These are phyloP conservation scores for Tipula lateralis DNA, from an alignment of 2,888 invertebrate species.

Conservation along the genomic window DNA sequence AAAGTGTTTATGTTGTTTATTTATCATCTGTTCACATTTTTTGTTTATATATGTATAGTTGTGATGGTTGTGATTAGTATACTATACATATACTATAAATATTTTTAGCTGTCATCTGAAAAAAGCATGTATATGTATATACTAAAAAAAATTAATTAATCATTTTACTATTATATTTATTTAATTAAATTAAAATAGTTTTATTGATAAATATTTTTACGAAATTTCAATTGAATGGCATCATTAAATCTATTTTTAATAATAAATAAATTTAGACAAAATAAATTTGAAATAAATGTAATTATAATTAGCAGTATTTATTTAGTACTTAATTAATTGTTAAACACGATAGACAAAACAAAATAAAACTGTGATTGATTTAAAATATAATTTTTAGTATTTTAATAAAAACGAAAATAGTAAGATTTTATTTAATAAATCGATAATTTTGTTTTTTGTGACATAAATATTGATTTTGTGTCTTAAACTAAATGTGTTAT, in stretches of 20 bases:
- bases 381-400: background rate
- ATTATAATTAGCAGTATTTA: background rate
- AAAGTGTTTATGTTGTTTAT: background rate
- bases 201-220: background rate
- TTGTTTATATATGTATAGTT: background rate
- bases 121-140: background rate
- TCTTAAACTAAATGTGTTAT: background rate
- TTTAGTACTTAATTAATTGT: conserved; percentile 19
- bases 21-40: background rate
- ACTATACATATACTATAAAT: background rate
- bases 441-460: background rate
- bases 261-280: too few relatives aligned
- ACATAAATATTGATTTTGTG: background rate
- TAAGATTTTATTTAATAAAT: background rate
- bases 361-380: background rate
- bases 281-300: background rate
- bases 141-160: background rate
- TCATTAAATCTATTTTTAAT: background rate
- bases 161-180: background rate
- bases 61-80: background rate
- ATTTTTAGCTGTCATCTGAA: background rate
- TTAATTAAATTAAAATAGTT: background rate
- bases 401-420: background rate
- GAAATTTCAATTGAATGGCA: background rate
- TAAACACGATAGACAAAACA: background rate